These are phyloP conservation scores for Rousettus leschenaultii DNA, from an alignment of 2,113 vertebrate species.

Conservation along the genomic window DNA sequence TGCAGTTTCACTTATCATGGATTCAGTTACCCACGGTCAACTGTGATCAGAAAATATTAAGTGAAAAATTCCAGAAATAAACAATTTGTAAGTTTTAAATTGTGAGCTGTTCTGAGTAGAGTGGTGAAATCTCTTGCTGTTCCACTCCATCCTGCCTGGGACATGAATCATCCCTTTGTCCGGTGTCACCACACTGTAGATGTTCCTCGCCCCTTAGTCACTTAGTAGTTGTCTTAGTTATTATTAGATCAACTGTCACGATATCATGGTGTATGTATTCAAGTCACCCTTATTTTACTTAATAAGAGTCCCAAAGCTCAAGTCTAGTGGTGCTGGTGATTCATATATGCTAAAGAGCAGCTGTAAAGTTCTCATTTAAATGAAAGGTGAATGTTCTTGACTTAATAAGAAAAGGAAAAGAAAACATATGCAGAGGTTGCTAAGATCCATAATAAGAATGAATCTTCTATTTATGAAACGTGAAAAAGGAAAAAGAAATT, in stretches of 20 bases:
- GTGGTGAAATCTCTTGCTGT: not conserved
- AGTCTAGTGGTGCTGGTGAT: not conserved
- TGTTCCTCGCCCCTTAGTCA: not conserved
- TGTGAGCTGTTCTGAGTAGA: not conserved
- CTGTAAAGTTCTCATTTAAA: not conserved
- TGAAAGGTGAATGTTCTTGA: not conserved
- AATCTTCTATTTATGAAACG: not conserved
- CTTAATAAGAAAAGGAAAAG: not conserved
- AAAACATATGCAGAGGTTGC: not conserved
- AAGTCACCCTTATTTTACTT: not conserved
- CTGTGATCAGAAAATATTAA: not conserved
- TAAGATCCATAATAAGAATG: not conserved
- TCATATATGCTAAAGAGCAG: not conserved
- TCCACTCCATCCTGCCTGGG: not conserved
- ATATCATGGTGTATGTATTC: not conserved
- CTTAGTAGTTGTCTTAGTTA: not conserved
- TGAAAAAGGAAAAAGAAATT: not conserved
- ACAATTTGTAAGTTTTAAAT: not conserved
- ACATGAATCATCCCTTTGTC: not conserved
- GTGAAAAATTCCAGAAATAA: not conserved
- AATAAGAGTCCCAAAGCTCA: not conserved
- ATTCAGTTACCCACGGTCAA: not conserved
- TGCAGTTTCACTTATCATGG: not conserved
- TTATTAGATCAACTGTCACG: not conserved
- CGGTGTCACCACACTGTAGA: not conserved